phyloP scores from a whole-genome alignment of 1,140 invertebrate species.

The Eriocheir sinensis region DNA sequence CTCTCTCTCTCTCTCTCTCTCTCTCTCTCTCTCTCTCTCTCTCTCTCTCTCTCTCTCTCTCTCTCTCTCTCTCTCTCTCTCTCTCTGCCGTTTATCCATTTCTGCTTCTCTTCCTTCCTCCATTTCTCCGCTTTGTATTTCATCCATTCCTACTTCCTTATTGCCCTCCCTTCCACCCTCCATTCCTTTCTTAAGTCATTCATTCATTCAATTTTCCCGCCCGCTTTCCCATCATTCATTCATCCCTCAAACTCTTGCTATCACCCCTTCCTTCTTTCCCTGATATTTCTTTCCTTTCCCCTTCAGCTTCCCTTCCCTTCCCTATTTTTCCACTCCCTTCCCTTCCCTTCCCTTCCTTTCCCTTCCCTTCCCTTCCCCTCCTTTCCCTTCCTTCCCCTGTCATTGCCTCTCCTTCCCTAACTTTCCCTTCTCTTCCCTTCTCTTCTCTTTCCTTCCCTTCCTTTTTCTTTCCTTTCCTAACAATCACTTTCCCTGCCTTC shows the following conservation, averaged over 20 bases:
- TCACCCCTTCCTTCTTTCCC: not conserved
- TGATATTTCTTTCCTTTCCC: not conserved
- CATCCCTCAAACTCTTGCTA: not conserved
- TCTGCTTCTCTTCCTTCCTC: no score
- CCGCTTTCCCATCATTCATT: not conserved
- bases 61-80: no score
- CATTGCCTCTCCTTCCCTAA: not conserved
- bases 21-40: no score
- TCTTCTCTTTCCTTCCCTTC: not conserved
- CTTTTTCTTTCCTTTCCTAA: not conserved
- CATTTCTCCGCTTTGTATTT: no score
- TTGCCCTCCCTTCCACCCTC: not conserved
- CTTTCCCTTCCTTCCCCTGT: not conserved
- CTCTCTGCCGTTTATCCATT: no score
- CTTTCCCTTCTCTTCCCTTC: not conserved
- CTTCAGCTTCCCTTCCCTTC: not conserved
- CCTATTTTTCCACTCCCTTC: not conserved
- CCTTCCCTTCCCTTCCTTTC: slow-evolving; percentile 1
- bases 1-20: no score
- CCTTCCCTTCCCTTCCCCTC: not conserved
- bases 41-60: no score
- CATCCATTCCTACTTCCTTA: not conserved
- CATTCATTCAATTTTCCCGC: not conserved
- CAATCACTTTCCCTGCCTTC: not conserved
- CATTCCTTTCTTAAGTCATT: not conserved